Evolutionary conservation across 2,888 invertebrate species (phyloP), one percentile per base, ranked within the genome.

Genomic region (Xylota segnis): DNA sequence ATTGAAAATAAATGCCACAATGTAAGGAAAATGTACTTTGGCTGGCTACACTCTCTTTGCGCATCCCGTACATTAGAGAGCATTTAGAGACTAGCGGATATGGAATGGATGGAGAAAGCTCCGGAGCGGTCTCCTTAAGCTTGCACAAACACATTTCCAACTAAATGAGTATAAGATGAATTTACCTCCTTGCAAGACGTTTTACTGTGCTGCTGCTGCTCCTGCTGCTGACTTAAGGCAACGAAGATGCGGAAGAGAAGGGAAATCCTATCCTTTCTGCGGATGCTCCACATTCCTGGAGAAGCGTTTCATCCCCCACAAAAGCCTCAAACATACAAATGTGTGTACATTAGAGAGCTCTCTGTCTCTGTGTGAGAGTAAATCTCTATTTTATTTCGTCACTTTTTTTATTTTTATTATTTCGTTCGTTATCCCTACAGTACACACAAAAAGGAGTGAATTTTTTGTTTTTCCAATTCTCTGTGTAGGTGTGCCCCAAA

Each of bases 401-500:
- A 52, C 65, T 32, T 43, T 68, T 72, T 71, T 66, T n/a, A n/a
- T n/a, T n/a, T n/a, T n/a, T n/a, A n/a, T n/a, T n/a, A n/a, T n/a
- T n/a, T n/a, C n/a, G n/a, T n/a, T 50, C 34, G 45, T 72, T 32
- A 65, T 83, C 71, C 45, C 52, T 50, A 14, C 9, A 18, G 18
- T 23, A 23, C 34, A 70, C 37, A 50, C 23, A 43, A 43, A 72
- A 68, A 70, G 65, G 71, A 52, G 70, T 65, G 37, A 27, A 16
- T n/a, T 71, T 32, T 75, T 71, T 75, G 70, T 79, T 79, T 27
- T 43, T 83, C 72, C 29, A 23, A 61, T 74, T 76, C 68, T 61
- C 56, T 82, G 82, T 86, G 86, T 86, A 82, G 86, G 86, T 86
- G 86, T 82, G 82, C 76, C 72, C 82, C 82, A 63, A 86, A 86